Conservation (phyloP, 1,140 invertebrate species). For the Drosophila sp. region DNA sequence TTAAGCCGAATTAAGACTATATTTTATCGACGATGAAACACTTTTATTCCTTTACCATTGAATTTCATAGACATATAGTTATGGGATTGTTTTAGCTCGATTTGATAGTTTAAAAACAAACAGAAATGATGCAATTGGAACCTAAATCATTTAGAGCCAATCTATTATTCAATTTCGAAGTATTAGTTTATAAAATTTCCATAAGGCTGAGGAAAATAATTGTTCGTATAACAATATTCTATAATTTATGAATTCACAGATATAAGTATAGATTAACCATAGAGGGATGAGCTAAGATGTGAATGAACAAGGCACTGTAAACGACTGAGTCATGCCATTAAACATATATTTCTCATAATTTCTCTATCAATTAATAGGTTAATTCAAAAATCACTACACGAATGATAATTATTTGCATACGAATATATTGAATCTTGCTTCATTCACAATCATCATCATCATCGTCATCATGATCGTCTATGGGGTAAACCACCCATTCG, state of each 20-base stretch:
- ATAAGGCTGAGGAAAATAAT: not conserved
- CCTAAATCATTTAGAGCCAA: too few relatives aligned
- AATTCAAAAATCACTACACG: not conserved
- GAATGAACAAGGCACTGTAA: not conserved
- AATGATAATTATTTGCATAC: not conserved
- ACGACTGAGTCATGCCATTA: not conserved
- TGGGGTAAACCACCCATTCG: not conserved
- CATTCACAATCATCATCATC: not conserved
- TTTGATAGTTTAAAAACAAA: too few relatives aligned
- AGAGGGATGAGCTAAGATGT: not conserved
- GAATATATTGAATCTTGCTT: not conserved
- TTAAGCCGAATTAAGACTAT: too few relatives aligned
- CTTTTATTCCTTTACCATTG: too few relatives aligned
- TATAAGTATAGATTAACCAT: not conserved
- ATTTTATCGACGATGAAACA: too few relatives aligned
- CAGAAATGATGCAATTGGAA: too few relatives aligned
- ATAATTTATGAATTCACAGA: not conserved
- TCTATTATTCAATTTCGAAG: not conserved
- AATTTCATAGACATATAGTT: not conserved
- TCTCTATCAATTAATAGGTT: not conserved
- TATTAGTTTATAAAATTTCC: too few relatives aligned
- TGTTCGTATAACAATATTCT: not conserved
- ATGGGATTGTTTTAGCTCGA: too few relatives aligned
- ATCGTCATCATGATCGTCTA: too few relatives aligned
- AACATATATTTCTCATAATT: not conserved